Evolutionary conservation across 1,140 invertebrate genomes (phyloP).

Genomic region (Pogonognathellus flavescens): DNA sequence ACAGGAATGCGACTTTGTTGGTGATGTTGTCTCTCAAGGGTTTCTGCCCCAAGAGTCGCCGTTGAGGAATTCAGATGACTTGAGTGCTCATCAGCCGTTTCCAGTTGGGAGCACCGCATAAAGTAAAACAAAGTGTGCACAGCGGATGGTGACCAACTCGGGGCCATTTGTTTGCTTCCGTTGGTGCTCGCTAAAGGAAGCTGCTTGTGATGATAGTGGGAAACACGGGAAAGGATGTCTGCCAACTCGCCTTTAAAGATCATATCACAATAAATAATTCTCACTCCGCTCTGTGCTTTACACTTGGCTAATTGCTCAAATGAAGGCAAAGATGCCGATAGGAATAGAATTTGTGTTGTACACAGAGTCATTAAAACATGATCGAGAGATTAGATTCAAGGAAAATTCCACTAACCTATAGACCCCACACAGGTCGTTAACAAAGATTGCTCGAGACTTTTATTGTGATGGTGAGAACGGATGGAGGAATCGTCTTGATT

Average conservation of each 20-base stretch:
- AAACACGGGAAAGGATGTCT: conserved; percentile 78
- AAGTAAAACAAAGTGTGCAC: conserved; percentile 78
- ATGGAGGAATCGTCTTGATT: conserved; percentile 60
- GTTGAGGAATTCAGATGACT: conserved; percentile 59
- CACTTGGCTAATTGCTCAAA: conserved; percentile 37
- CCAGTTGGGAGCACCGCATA: conserved; percentile 87
- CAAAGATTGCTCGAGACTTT: conserved; percentile 78
- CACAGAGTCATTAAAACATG: neutral
- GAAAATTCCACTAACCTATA: conserved; percentile 70
- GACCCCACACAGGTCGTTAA: conserved; percentile 91
- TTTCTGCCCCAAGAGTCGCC: conserved; percentile 57
- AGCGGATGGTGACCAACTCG: conserved; percentile 77
- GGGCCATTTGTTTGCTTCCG: conserved; percentile 69
- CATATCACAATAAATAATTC: conserved; percentile 32
- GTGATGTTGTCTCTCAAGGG: conserved; percentile 61
- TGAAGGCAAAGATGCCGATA: neutral
- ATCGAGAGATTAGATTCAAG: conserved; percentile 17
- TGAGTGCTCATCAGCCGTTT: conserved; percentile 60
- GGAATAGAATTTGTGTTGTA: conserved; percentile 4
- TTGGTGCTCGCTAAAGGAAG: conserved; percentile 68
- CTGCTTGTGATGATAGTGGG: conserved; percentile 70
- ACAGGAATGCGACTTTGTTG: conserved; percentile 71
- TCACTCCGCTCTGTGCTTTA: conserved; percentile 18
- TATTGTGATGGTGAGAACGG: conserved; percentile 67
- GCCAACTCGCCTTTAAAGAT: conserved; percentile 74